phyloP scores from a whole-genome alignment of 2,888 invertebrate genomes.

The Sarcophaga caerulescens region DNA sequence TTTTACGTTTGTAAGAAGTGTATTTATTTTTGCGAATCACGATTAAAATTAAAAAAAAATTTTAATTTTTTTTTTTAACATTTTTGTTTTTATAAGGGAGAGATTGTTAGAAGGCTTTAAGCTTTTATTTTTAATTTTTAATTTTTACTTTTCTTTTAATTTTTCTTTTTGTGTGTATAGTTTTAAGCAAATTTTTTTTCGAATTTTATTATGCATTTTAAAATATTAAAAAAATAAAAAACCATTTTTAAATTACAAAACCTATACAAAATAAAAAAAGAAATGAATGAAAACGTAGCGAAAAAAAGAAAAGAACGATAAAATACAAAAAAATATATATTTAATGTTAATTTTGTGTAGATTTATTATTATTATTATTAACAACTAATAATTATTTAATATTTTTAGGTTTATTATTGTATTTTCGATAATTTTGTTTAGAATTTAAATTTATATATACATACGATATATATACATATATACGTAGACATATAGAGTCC shows the following conservation, averaged over 20 bases:
- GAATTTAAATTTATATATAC: slow-evolving; percentile 49
- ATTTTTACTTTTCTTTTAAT: background rate
- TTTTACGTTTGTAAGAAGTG: slow-evolving; percentile 55
- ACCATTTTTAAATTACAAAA: slow-evolving; percentile 7
- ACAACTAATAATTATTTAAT: background rate
- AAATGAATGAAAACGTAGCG: background rate
- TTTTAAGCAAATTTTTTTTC: slow-evolving; percentile 60
- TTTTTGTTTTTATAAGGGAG: slow-evolving; percentile 51
- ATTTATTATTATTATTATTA: slow-evolving; percentile 49
- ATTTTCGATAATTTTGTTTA: slow-evolving; percentile 51
- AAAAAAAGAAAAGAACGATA: slow-evolving; percentile 2
- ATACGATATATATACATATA: slow-evolving; percentile 54
- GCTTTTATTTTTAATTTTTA: slow-evolving; percentile 26
- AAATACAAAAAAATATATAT: slow-evolving; percentile 54
- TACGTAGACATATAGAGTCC: background rate
- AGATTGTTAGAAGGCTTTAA: slow-evolving; percentile 68
- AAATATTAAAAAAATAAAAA: background rate
- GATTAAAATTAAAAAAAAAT: slow-evolving; percentile 50
- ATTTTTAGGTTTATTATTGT: slow-evolving; percentile 57
- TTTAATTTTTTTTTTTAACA: slow-evolving; percentile 10
- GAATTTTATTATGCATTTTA: slow-evolving; percentile 62
- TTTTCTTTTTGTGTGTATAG: slow-evolving; percentile 64
- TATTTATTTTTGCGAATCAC: slow-evolving; percentile 43
- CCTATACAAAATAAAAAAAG: slow-evolving; percentile 34
- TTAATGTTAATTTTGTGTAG: slow-evolving; percentile 68